Evolutionary conservation across 2,113 vertebrate genomes (phyloP), one percentile per base, ranked within the genome.

Genomic region (Spea multiplicata): DNA sequence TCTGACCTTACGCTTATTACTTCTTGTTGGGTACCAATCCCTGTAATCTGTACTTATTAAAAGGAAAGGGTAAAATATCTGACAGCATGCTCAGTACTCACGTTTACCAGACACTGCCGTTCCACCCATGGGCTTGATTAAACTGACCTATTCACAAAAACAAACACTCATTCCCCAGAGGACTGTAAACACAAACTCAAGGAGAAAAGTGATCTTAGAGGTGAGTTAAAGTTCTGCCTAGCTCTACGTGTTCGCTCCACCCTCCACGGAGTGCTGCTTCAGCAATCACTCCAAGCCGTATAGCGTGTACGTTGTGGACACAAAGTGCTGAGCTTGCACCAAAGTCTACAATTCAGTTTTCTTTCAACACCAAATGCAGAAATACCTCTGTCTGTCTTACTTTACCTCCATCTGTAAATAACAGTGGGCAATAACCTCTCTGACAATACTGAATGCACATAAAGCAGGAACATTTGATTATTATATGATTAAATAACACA

Each of bases 101-200:
- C 68, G 47, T 49, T 67, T 55, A 67, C 49, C 14, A 59, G 17
- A 46, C 13, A n/a, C 74, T 68, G 52, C 44, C 44, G 30, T 44
- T 30, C 47, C 65, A 59, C 52, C 74, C 74, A 69, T 30, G 65
- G 57, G 66, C 46, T 47, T 44, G 14, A 66, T 13, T 8, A 52
- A 68, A 76, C 47, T 65, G 73, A 52, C 52, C 9, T 30, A 30
- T 30, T 30, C 30, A 30, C 30, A 68, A 16, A 44, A 67, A 66
- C 12, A 71, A 57, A 64, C 57, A 52, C 57, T 52, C 16, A 49
- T 59, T 61, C 45, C 71, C 5, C 57, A 65, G 47, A 52, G 48
- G 4, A 52, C 69, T n/a, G 68, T 69, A 77, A 61, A 74, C 68
- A 78, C 44, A 44, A 12, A 70, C 52, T 71, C 57, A 71, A 78